These are phyloP conservation scores for Aleiodes alternator DNA, from an alignment of 2,888 invertebrate species.

Conservation along the genomic window DNA sequence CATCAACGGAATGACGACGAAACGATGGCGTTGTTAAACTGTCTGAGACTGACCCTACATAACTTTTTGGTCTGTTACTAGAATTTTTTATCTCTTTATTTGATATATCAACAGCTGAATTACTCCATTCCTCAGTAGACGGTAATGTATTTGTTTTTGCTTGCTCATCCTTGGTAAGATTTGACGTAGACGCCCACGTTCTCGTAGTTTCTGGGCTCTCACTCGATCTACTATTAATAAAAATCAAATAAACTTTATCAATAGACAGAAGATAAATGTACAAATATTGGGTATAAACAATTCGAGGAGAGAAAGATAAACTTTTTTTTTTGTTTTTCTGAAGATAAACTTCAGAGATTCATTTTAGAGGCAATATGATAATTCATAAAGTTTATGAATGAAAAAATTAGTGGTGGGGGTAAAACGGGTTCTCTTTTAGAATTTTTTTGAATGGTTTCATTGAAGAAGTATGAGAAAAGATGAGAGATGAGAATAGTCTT, in stretches of 20 bases:
- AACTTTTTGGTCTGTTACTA: conserved; percentile 57
- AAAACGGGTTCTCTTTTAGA: too few species aligned
- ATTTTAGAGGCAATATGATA: neutral
- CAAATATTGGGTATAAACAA: neutral
- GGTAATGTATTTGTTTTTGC: conserved; percentile 52
- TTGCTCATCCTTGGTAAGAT: conserved; percentile 76
- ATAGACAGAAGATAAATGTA: neutral
- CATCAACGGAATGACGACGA: conserved; percentile 65
- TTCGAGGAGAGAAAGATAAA: neutral
- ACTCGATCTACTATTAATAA: conserved; percentile 54
- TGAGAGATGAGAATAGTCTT: too few species aligned
- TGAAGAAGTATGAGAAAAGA: too few species aligned
- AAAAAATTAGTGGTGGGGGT: too few species aligned
- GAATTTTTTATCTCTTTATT: conserved; percentile 40
- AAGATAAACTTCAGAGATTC: neutral
- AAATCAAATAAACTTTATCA: conserved; percentile 13
- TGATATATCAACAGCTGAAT: conserved; percentile 83
- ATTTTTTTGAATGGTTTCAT: too few species aligned
- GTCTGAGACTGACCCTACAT: conserved; percentile 64
- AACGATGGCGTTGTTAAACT: conserved; percentile 55
- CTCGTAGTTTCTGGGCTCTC: conserved; percentile 76
- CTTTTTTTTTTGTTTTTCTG: too few species aligned
- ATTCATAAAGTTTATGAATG: too few species aligned
- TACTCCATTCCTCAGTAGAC: conserved; percentile 78
- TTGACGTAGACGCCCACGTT: conserved; percentile 88